phyloP scores from a whole-genome alignment of 2,888 invertebrate genomes.

The Morpho achilles region DNA sequence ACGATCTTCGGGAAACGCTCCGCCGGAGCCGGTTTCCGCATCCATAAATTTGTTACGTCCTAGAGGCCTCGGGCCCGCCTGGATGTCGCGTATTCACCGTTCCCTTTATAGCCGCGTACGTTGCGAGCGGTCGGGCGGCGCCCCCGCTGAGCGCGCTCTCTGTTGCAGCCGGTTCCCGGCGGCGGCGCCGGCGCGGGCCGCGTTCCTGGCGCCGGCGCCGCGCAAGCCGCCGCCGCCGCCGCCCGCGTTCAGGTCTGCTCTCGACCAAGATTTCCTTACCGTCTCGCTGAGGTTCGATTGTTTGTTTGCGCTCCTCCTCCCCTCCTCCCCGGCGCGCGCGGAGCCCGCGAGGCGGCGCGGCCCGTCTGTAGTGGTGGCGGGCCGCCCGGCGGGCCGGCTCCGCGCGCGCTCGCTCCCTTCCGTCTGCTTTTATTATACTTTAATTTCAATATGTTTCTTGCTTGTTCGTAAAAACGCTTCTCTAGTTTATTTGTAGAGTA shows the following conservation, averaged over 20 bases:
- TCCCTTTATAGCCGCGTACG: no score
- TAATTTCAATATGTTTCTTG: neutral
- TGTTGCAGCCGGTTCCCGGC: slow-evolving; percentile 57
- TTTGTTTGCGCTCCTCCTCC: slow-evolving; percentile 38
- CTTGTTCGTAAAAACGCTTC: no score
- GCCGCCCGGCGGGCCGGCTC: slow-evolving; percentile 2
- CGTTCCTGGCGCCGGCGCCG: slow-evolving; percentile 62
- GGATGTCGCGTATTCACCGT: neutral
- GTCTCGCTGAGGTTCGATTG: slow-evolving; percentile 84
- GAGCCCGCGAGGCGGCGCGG: neutral
- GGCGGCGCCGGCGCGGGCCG: slow-evolving; percentile 42
- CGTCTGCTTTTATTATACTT: neutral
- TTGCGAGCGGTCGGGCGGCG: no score
- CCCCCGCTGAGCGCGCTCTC: neutral
- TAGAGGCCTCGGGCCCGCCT: neutral
- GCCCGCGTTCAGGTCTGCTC: slow-evolving; percentile 84
- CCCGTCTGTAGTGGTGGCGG: no score
- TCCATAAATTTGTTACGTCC: no score
- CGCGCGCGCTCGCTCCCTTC: neutral
- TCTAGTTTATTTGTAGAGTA: neutral
- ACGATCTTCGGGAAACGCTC: no score
- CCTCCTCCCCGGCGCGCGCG: neutral
- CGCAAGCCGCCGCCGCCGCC: slow-evolving; percentile 82
- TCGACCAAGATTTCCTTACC: slow-evolving; percentile 82
- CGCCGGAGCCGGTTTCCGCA: no score